Conservation (phyloP, 2,113 vertebrate species). For the Pygoscelis antarcticus region DNA sequence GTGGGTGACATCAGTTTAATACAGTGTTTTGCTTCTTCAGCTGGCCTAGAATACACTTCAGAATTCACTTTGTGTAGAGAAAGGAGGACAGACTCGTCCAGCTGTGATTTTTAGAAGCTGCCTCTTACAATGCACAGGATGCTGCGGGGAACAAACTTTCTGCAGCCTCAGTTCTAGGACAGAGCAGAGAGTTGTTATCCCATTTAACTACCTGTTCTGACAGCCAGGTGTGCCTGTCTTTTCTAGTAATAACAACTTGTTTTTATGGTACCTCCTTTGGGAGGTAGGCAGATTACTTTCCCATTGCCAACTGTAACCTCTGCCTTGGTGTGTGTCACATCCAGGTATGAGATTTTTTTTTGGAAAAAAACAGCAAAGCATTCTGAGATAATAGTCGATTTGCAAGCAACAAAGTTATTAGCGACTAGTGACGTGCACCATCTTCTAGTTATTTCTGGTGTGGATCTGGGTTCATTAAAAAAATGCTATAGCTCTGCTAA, state of each 20-base stretch:
- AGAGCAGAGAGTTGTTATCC: not conserved
- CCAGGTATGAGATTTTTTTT: not conserved
- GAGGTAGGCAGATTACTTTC: not conserved
- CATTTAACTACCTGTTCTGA: not conserved
- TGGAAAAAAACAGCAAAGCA: not conserved
- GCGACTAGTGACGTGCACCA: not conserved
- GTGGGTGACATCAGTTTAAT: not conserved
- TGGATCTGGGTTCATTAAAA: not conserved
- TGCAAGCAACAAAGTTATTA: not conserved
- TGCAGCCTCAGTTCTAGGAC: not conserved
- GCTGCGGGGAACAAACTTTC: not conserved
- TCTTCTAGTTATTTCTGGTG: not conserved
- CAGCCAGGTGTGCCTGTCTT: not conserved
- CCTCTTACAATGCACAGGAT: not conserved
- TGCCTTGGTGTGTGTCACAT: not conserved
- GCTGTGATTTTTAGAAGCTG: not conserved
- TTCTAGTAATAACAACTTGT: not conserved
- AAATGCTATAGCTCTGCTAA: not conserved
- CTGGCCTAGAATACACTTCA: not conserved
- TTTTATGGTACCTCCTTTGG: not conserved
- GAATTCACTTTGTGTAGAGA: not conserved
- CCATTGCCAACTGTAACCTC: not conserved
- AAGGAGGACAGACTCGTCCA: not conserved
- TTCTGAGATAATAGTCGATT: not conserved
- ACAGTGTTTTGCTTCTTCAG: not conserved